These are phyloP conservation scores for Notolabrus celidotus DNA, from an alignment of 2,797 vertebrate genomes.

Conservation along the genomic window DNA sequence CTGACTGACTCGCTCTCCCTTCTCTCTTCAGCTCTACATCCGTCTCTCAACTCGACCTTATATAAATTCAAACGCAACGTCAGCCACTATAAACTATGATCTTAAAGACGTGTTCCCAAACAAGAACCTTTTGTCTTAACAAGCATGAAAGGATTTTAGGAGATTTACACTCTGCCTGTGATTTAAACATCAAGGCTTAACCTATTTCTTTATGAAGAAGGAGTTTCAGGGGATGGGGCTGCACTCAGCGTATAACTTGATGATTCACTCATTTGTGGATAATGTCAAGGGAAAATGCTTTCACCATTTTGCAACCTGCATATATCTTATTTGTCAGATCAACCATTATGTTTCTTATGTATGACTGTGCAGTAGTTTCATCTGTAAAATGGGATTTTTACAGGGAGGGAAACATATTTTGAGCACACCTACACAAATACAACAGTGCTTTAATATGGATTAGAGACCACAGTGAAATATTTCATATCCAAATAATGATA, in stretches of 20 bases:
- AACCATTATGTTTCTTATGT: conserved; percentile 25
- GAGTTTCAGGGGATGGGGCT: conserved; percentile 60
- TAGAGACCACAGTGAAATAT: conserved; percentile 13
- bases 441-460: neutral
- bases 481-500: conserved; percentile 8
- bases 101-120: conserved; percentile 73
- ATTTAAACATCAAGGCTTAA: conserved; percentile 86
- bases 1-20: conserved; percentile 24
- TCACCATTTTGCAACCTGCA: conserved; percentile 47
- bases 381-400: conserved; percentile 20
- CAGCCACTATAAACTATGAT: conserved; percentile 68
- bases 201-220: conserved; percentile 84
- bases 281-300: conserved; percentile 50
- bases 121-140: conserved; percentile 79
- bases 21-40: conserved; percentile 42
- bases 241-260: conserved; percentile 71
- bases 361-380: conserved; percentile 33
- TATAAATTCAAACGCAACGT: conserved; percentile 63
- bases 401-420: conserved; percentile 24
- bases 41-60: conserved; percentile 33
- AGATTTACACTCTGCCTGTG: conserved; percentile 78
- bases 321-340: conserved; percentile 43
- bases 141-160: conserved; percentile 80
- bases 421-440: conserved; percentile 27
- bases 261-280: conserved; percentile 76